Percentiles rank a stretch among this genome's conserved stretches.
Evolutionary conservation across 1,140 invertebrate species (phyloP).

Genomic region (Limonius californicus): DNA sequence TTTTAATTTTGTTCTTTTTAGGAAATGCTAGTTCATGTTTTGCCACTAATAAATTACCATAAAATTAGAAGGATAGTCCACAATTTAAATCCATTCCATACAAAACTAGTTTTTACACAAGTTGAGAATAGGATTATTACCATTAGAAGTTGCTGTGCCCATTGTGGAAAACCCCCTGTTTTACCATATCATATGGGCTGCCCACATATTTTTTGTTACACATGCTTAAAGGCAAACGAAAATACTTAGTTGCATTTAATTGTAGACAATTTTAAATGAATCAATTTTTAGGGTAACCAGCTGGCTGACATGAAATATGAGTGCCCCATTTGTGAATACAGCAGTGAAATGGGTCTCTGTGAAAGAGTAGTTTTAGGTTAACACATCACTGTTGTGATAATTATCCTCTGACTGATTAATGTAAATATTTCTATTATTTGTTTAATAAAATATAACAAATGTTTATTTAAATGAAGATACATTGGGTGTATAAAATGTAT

Average conservation of each 20-base stretch:
- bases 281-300: constrained; percentile 45
- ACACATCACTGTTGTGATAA: no score
- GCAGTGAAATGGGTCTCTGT: constrained; percentile 36
- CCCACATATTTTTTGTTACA: constrained; percentile 62
- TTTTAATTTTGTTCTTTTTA: no score
- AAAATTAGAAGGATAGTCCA: constrained; percentile 39
- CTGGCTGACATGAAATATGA: constrained; percentile 44
- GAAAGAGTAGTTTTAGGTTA: no score
- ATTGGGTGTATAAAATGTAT: no score
- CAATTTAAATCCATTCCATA: constrained; percentile 38
- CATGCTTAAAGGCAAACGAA: constrained; percentile 58
- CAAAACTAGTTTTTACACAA: constrained; percentile 22
- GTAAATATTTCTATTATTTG: no score
- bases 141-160: constrained; percentile 52
- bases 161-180: constrained; percentile 54
- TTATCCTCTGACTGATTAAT: no score
- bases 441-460: no score
- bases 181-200: constrained; percentile 62
- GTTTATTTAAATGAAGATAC: no score
- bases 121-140: constrained; percentile 39
- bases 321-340: constrained; percentile 46
- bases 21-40: constrained; percentile 40
- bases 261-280: constrained; percentile 6
- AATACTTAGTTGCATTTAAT: constrained; percentile 25
- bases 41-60: constrained; percentile 46